These are phyloP conservation scores for Dioctria linearis DNA, from an alignment of 2,888 invertebrate species.

Conservation along the genomic window DNA sequence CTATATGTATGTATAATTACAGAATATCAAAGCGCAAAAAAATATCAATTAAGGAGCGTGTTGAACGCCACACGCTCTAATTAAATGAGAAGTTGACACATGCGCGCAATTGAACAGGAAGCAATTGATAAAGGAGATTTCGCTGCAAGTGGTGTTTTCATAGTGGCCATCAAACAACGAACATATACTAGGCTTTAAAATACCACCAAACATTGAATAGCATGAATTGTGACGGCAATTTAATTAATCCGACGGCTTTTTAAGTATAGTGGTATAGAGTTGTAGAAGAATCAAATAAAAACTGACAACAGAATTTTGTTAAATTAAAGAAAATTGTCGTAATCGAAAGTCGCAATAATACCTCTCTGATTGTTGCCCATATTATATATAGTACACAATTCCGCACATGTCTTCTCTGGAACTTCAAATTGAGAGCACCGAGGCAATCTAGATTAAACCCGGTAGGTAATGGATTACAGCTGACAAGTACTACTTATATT, in stretches of 20 bases:
- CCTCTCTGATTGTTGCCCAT: background rate
- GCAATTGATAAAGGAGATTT: conserved; percentile 48
- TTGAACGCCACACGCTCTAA: conserved; percentile 52
- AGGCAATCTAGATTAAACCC: conserved; percentile 34
- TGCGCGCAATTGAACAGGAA: conserved; percentile 55
- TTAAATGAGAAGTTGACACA: conserved; percentile 53
- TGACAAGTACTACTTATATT: conserved; percentile 9
- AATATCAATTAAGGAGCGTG: conserved; percentile 54
- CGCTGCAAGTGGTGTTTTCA: conserved; percentile 24
- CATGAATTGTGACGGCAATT: conserved; percentile 47
- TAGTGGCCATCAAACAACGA: background rate
- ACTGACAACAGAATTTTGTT: conserved; percentile 34
- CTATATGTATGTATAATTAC: too few relatives aligned
- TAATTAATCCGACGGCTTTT: conserved; percentile 23
- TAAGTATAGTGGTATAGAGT: background rate
- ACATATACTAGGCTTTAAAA: background rate
- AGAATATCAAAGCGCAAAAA: conserved; percentile 6
- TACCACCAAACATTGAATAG: conserved; percentile 11
- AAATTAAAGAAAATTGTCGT: conserved; percentile 37
- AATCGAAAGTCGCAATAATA: conserved; percentile 24
- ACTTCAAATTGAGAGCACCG: conserved; percentile 32
- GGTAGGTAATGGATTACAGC: conserved; percentile 36
- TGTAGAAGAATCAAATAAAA: background rate
- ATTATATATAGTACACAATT: conserved; percentile 3
- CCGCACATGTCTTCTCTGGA: conserved; percentile 4